phyloP scores from a whole-genome alignment of 2,888 invertebrate genomes.

The Oeneis ivallda region DNA sequence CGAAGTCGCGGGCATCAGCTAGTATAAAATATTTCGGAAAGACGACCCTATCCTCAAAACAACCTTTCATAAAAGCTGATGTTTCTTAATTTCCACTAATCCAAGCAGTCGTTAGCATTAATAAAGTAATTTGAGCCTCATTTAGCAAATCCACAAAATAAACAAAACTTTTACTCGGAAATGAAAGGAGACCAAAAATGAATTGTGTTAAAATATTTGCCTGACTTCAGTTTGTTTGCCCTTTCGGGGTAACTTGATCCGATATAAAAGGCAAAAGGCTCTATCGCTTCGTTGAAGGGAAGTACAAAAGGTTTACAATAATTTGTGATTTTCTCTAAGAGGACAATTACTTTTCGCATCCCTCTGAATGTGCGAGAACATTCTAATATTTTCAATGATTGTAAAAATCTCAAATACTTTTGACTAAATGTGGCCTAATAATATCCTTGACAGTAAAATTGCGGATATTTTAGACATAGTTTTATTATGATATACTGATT shows the following conservation, averaged over 20 bases:
- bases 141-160: conserved; percentile 10
- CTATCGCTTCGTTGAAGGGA: background rate
- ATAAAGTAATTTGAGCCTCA: background rate
- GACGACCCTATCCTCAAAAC: too few species aligned
- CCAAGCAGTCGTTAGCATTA: background rate
- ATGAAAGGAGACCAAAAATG: background rate
- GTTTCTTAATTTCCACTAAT: background rate
- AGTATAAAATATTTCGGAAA: too few species aligned
- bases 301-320: background rate
- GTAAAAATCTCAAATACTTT: too few species aligned
- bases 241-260: conserved; percentile 1
- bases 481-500: too few species aligned
- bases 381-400: too few species aligned
- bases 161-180: background rate
- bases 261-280: conserved; percentile 4
- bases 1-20: too few species aligned
- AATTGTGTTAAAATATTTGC: conserved; percentile 3
- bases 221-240: background rate
- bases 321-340: conserved; percentile 2
- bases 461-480: too few species aligned
- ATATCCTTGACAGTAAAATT: too few species aligned
- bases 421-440: too few species aligned
- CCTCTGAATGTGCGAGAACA: too few species aligned
- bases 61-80: background rate
- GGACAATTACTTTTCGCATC: too few species aligned